Conservation (phyloP, 2,113 vertebrate genomes). For the Phalacrocorax carbo region DNA sequence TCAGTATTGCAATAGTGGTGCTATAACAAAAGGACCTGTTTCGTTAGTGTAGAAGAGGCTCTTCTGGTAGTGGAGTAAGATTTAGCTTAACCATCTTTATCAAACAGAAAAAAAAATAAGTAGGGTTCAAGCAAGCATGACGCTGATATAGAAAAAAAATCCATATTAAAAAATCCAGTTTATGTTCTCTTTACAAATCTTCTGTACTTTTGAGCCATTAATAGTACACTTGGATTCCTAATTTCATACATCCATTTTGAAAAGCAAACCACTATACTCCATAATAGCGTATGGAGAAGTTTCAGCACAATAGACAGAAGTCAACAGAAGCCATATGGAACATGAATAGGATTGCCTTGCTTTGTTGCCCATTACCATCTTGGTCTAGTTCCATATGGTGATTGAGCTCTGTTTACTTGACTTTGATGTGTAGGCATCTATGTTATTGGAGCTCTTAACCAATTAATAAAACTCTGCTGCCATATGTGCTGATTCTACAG, state of each 20-base stretch:
- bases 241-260: background rate
- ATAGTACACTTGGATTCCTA: background rate
- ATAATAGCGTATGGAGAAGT: background rate
- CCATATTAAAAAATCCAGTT: background rate
- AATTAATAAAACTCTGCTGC: constrained; percentile 25
- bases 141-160: background rate
- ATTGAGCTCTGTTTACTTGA: constrained; percentile 28
- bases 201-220: background rate
- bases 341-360: background rate
- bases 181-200: background rate
- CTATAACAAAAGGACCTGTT: background rate
- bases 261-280: background rate
- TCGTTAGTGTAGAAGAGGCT: background rate
- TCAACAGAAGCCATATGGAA: constrained; percentile 15
- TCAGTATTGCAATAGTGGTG: background rate
- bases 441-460: constrained; percentile 6
- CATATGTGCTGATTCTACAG: constrained; percentile 4
- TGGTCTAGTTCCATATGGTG: constrained; percentile 21
- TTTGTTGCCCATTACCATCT: constrained; percentile 8
- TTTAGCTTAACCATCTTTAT: background rate
- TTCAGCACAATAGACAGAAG: background rate
- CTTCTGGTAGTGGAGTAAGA: background rate
- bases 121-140: background rate
- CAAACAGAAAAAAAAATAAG: background rate
- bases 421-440: constrained; percentile 3